Conservation (phyloP, 2,888 invertebrate species). For the Nemurella pictetii region DNA sequence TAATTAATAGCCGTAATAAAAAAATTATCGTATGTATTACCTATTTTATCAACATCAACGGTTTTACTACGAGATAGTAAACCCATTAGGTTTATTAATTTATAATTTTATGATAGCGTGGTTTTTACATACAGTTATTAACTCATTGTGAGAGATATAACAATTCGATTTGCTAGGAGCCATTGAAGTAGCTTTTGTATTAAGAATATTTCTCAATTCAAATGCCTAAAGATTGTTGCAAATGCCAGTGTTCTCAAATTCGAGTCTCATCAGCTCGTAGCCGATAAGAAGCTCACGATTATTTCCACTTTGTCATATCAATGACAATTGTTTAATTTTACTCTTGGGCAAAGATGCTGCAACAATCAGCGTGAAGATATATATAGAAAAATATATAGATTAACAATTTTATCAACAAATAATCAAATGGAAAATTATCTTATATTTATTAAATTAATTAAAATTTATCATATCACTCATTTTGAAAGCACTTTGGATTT, state of each 20-base stretch:
- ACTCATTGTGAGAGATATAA: not conserved
- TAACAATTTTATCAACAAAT: not conserved
- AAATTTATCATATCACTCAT: not conserved
- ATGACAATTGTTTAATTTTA: not conserved
- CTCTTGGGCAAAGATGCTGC: not conserved
- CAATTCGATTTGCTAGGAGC: not conserved
- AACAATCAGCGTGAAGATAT: not conserved
- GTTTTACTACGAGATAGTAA: not conserved
- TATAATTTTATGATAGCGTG: not conserved
- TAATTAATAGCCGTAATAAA: slow-evolving; percentile 15
- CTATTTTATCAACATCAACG: not conserved
- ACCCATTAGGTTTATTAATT: not conserved
- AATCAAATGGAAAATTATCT: not conserved
- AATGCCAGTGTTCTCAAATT: too few relatives aligned
- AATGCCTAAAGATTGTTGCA: too few relatives aligned
- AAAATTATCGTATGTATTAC: not conserved
- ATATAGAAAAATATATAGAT: too few relatives aligned
- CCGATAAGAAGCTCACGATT: too few relatives aligned
- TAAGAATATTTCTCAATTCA: too few relatives aligned
- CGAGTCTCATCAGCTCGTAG: too few relatives aligned
- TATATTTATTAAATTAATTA: not conserved
- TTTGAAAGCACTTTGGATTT: slow-evolving; percentile 16
- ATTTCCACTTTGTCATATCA: not conserved
- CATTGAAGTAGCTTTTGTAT: not conserved
- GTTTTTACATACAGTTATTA: not conserved